Percentiles rank a stretch among this genome's conserved stretches.
These are phyloP conservation scores for Notolepis coatsorum DNA, from an alignment of 2,797 vertebrate species.

Conservation along the genomic window DNA sequence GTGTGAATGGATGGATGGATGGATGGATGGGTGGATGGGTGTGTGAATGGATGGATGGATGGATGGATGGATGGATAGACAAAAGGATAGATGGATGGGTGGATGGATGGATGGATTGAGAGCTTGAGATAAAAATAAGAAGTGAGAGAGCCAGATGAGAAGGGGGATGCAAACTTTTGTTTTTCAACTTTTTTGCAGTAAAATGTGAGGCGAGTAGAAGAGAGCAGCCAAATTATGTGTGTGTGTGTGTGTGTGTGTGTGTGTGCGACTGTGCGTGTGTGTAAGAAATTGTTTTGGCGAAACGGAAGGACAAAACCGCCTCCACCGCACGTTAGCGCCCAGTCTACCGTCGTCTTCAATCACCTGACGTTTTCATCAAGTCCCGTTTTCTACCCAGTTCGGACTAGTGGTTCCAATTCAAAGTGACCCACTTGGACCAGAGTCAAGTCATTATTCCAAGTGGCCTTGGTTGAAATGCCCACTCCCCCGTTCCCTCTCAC, in stretches of 20 bases:
- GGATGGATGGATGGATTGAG: constrained; percentile 22
- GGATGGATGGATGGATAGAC: neutral
- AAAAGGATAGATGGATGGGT: constrained; percentile 7
- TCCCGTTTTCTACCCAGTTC: neutral
- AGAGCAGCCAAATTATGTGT: neutral
- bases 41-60: neutral
- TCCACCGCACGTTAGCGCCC: constrained; percentile 3
- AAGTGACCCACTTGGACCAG: constrained; percentile 36
- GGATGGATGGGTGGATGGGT: constrained; percentile 12
- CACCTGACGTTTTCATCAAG: constrained; percentile 9
- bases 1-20: constrained; percentile 10
- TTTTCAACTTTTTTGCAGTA: constrained; percentile 5
- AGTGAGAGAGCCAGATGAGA: constrained; percentile 1
- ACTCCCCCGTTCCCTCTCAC: constrained; percentile 4
- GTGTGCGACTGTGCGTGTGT: constrained; percentile 9
- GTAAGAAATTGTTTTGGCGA: neutral
- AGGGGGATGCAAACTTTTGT: constrained; percentile 1
- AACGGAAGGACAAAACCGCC: constrained; percentile 13
- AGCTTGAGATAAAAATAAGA: constrained; percentile 4
- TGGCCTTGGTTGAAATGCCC: neutral
- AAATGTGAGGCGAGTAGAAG: constrained; percentile 4
- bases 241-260: neutral
- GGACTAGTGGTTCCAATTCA: neutral
- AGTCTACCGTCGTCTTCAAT: constrained; percentile 13
- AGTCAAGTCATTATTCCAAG: constrained; percentile 34